A percentile compares a stretch with the other conserved stretches of the same genome.
phyloP scores from a whole-genome alignment of 2,113 vertebrate species.

The Eolophus roseicapilla region DNA sequence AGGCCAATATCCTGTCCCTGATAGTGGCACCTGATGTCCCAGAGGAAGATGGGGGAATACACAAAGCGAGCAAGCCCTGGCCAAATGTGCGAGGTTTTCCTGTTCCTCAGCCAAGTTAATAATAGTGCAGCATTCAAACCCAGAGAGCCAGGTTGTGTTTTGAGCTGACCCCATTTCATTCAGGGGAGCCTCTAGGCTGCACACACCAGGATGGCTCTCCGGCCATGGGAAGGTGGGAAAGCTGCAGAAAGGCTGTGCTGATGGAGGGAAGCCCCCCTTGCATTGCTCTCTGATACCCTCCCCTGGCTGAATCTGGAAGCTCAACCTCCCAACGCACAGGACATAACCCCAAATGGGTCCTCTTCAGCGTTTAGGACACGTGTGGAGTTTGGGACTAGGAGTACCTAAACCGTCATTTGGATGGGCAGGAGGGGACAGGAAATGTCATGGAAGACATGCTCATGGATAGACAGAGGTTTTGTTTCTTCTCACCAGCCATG shows the following conservation, averaged over 20 bases:
- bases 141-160: background rate
- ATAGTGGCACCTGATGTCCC: background rate
- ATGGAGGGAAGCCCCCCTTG: background rate
- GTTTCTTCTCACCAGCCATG: background rate
- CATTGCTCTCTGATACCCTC: background rate
- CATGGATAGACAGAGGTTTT: background rate
- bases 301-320: background rate
- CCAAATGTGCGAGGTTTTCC: background rate
- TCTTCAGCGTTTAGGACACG: background rate
- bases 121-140: background rate
- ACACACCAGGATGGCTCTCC: background rate
- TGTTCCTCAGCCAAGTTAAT: background rate
- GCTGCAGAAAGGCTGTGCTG: background rate
- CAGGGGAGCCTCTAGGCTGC: background rate
- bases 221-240: background rate
- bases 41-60: background rate
- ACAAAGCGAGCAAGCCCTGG: background rate
- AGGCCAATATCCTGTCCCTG: background rate
- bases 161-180: background rate
- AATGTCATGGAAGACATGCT: background rate
- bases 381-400: background rate
- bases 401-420: background rate
- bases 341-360: background rate
- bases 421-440: background rate
- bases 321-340: background rate